Base-by-base conservation (phyloP, 30 jellyfish, hydroid and myxozoan genomes). In the Aurelia sp. region DNA sequence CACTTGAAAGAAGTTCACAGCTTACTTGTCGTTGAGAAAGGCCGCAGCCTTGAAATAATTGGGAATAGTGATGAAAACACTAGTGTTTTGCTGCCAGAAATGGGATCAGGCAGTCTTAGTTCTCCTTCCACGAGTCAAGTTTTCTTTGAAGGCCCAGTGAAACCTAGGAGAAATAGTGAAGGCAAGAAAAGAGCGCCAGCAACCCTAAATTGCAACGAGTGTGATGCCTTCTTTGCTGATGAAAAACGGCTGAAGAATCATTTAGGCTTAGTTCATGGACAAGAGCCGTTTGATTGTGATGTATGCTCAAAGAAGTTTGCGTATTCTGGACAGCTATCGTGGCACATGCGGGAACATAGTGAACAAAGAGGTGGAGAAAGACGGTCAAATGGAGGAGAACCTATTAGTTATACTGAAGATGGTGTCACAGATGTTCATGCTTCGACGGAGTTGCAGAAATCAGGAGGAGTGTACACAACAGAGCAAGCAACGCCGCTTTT, bases 331-430 rank as follows among this genome's bases (percentile, higher is more conserved):
- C 97, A 91, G 27, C 33, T 84, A 21, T 48, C 79, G 5, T 85
- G 92, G 93, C 97, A 91, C 71, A 72, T 85, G 97, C 91, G 91
- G 3, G 83, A 73, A 30, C 96, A 91, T 71, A 44, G 55, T 44
- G 15, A 44, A 13, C 55, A 44, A 44, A 7, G 55, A 8, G 15
- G 16, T 44, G 55, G 55, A 13, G 55, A 44, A 10, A 44, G 55
- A 44, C 55, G 55, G 55, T 44, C 55, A 44, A 44, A 16, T 44
- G 15, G 15, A 10, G 55, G 55, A 44, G 55, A 44, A 44, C 16
- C 55, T 9, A 22, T 40, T 40, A 40, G 62, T 30, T 40, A 30
- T 4, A 22, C 53, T 23, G 53, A 13, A 19, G 62, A 23, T 18
- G 61, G 47, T 13, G 82, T 3, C 2, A 27, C 30, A 21, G 48